Base-by-base conservation (phyloP, 2,888 invertebrate species). In the Cantharis nigra region DNA sequence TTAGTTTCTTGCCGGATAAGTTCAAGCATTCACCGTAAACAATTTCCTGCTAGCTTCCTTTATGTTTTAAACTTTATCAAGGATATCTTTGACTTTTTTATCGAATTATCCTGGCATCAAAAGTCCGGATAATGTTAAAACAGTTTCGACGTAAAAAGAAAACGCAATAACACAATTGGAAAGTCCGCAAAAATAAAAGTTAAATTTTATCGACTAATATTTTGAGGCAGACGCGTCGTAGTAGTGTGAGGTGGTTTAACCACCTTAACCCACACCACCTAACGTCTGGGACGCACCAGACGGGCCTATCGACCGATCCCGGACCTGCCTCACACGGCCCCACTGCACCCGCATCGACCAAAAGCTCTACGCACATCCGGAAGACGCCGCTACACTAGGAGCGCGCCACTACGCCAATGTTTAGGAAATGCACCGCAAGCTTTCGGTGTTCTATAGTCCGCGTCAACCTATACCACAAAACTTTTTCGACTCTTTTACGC, bases 281-380 rank as follows among this genome's bases (percentile, higher is more conserved):
- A 76, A 71, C 79, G 81, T 80, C 80, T 80, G 77, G 78, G 78
- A 81, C 80, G 82, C 81, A 82, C 84, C 84, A 85, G 85, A 85
- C 84, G 82, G 83, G 84, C 84, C 85, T 85, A 85, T 85, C 84
- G 85, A 85, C 85, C 82, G 79, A 79, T 79, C 83, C 85, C 83
- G 85, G 84, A 85, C 85, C 85, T 85, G 80, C 85, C 85, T 80
- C 84, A 85, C 85, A 83, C 78, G 84, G 84, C 83, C 83, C 84
- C 84, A 84, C 84, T 83, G 83, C 82, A 82, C 80, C 83, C 78
- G 70, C 81, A 83, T 81, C 83, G 81, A 82, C 81, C 82, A 71
- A 79, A 79, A 79, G 71, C 78, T 75, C 72, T 79, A 81, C 81
- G 81, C 83, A 79, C 81, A 79, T 79, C 81, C 82, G 80, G 82